phyloP scores from a whole-genome alignment of 2,113 vertebrate species.

The Probosciger aterrimus region DNA sequence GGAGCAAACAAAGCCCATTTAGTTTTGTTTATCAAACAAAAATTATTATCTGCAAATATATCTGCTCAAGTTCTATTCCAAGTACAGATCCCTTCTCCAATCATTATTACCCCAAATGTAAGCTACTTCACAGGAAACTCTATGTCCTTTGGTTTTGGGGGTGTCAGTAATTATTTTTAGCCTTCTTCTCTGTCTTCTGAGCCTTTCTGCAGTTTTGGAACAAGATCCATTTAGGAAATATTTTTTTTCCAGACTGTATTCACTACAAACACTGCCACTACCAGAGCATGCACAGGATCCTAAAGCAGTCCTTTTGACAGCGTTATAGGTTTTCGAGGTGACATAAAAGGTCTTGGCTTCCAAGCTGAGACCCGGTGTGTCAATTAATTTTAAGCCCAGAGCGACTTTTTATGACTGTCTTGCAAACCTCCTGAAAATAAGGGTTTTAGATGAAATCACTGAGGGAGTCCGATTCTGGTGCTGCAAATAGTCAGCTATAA shows the following conservation, averaged over 20 bases:
- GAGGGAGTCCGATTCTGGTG: background rate
- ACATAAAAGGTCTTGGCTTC: background rate
- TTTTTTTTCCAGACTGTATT: background rate
- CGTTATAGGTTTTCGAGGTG: background rate
- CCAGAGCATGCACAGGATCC: background rate
- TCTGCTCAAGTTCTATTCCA: background rate
- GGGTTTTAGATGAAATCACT: background rate
- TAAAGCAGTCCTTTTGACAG: background rate
- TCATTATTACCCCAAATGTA: background rate
- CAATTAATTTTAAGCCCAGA: constrained; percentile 22
- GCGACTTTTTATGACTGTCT: background rate
- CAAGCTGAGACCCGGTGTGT: background rate
- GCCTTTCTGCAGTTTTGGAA: background rate
- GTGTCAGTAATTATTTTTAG: background rate
- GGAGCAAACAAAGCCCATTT: background rate
- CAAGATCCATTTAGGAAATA: background rate
- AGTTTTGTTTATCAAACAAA: background rate
- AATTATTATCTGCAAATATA: background rate
- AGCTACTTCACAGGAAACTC: background rate
- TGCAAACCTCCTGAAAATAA: constrained; percentile 1
- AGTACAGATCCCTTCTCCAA: background rate
- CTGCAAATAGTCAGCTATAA: background rate
- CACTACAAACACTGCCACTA: background rate
- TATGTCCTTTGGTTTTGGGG: background rate
- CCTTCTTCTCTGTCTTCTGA: background rate